Evolutionary conservation across 2,113 vertebrate genomes (phyloP).

Genomic region (Melanerpes formicivorus): DNA sequence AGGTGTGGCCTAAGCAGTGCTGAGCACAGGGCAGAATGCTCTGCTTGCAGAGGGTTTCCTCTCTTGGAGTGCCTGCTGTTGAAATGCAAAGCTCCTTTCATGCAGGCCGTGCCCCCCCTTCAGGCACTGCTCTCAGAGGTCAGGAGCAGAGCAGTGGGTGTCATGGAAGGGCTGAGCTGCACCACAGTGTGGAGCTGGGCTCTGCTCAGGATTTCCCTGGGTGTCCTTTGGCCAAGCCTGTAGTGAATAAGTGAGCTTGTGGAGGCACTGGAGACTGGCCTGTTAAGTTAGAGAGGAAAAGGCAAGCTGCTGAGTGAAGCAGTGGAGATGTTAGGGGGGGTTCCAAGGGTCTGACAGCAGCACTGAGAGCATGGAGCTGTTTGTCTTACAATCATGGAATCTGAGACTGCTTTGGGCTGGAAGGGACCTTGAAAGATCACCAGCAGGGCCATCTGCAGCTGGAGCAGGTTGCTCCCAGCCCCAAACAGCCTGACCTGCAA

Average conservation of each 20-base stretch:
- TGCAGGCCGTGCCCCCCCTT: not conserved
- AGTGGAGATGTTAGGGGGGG: not conserved
- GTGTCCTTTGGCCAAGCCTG: not conserved
- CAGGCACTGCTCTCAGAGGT: not conserved
- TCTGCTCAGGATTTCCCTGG: not conserved
- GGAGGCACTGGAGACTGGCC: not conserved
- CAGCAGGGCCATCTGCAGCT: too few species aligned
- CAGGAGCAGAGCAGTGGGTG: accelerated
- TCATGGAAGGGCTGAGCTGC: not conserved
- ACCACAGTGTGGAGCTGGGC: accelerated
- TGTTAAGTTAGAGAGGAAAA: not conserved
- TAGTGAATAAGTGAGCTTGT: not conserved
- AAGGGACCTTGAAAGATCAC: too few species aligned
- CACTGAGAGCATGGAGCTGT: not conserved
- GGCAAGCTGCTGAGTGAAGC: not conserved
- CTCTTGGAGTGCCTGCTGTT: not conserved
- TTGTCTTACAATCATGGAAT: not conserved
- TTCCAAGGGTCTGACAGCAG: not conserved
- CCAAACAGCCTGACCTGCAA: too few species aligned
- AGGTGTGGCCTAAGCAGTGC: too few species aligned
- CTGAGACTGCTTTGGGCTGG: too few species aligned
- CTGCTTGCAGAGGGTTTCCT: not conserved
- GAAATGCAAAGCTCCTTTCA: not conserved
- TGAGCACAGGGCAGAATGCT: not conserved
- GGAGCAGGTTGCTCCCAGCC: too few species aligned